These are phyloP conservation scores for Gnatocerus cornutus DNA, from an alignment of 2,888 invertebrate genomes.

Conservation along the genomic window DNA sequence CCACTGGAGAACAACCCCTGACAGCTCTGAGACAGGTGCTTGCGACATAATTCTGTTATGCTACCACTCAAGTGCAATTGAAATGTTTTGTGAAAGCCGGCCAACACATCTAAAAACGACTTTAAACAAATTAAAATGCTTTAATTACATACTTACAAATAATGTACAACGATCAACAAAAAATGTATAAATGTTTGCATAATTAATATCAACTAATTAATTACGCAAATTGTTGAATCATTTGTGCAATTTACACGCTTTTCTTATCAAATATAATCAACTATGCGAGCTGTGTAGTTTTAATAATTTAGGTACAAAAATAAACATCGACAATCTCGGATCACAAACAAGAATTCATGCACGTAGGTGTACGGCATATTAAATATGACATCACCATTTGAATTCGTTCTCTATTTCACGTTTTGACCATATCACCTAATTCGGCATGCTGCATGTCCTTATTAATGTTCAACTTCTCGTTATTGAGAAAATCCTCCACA, in stretches of 20 bases:
- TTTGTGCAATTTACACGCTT: slow-evolving; percentile 2
- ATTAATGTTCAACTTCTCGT: slow-evolving; percentile 56
- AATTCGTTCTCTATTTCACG: slow-evolving; percentile 27
- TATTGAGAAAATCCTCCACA: slow-evolving; percentile 59
- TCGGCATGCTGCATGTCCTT: slow-evolving; percentile 34
- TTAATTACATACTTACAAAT: slow-evolving; percentile 4
- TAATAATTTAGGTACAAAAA: slow-evolving; percentile 30
- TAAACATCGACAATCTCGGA: slow-evolving; percentile 35
- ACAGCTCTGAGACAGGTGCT: slow-evolving; percentile 26
- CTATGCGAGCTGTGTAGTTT: slow-evolving; percentile 10
- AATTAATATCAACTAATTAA: not conserved
- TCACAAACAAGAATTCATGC: slow-evolving; percentile 35
- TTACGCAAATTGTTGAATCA: not conserved
- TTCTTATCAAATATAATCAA: slow-evolving; percentile 7
- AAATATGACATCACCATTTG: slow-evolving; percentile 30
- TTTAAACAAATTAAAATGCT: not conserved
- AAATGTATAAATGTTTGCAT: not conserved
- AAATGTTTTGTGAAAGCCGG: slow-evolving; percentile 14
- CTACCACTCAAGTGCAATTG: slow-evolving; percentile 26
- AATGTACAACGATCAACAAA: slow-evolving; percentile 8
- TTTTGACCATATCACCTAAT: slow-evolving; percentile 32
- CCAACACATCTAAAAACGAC: too few species aligned
- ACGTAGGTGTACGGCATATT: slow-evolving; percentile 31
- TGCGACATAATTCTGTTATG: slow-evolving; percentile 16
- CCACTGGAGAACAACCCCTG: slow-evolving; percentile 30